phyloP scores from a whole-genome alignment of 2,113 vertebrate genomes.

The Leptobrachium leishanense region DNA sequence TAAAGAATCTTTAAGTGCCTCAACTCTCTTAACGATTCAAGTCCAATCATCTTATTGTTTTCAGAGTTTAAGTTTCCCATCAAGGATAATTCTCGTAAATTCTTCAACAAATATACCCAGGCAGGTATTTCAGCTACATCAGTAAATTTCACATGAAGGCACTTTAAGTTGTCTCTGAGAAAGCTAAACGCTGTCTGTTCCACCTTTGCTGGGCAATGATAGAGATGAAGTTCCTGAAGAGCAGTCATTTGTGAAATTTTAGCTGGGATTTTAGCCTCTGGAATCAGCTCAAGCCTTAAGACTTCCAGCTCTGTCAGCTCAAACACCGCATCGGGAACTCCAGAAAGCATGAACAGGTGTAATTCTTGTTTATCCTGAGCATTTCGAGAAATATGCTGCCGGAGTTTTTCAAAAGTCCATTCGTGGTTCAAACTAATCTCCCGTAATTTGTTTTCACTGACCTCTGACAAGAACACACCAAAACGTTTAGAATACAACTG shows the following conservation, averaged over 20 bases:
- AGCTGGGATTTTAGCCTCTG: slow-evolving; percentile 91
- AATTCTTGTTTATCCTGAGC: slow-evolving; percentile 90
- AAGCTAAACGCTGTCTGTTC: slow-evolving; percentile 97
- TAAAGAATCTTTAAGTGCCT: slow-evolving; percentile 91
- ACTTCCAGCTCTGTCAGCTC: slow-evolving; percentile 93
- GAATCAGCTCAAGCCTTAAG: slow-evolving; percentile 92
- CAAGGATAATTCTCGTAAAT: slow-evolving; percentile 87
- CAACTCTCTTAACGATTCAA: slow-evolving; percentile 92
- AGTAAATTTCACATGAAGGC: slow-evolving; percentile 97
- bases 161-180: slow-evolving; percentile 92
- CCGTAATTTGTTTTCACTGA: slow-evolving; percentile 94
- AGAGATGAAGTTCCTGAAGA: slow-evolving; percentile 94
- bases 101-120: slow-evolving; percentile 95
- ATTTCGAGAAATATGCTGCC: slow-evolving; percentile 90
- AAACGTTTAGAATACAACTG: slow-evolving; percentile 96
- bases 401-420: slow-evolving; percentile 94
- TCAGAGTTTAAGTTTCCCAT: slow-evolving; percentile 96
- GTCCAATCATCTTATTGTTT: slow-evolving; percentile 98
- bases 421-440: slow-evolving; percentile 95
- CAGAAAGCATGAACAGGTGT: slow-evolving; percentile 93
- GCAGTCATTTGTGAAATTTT: slow-evolving; percentile 97
- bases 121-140: slow-evolving; percentile 96
- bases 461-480: slow-evolving; percentile 93
- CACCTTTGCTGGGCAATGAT: slow-evolving; percentile 95
- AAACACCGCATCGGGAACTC: slow-evolving; percentile 92